phyloP scores from a whole-genome alignment of 2,797 vertebrate species.

The Pristis pectinata region DNA sequence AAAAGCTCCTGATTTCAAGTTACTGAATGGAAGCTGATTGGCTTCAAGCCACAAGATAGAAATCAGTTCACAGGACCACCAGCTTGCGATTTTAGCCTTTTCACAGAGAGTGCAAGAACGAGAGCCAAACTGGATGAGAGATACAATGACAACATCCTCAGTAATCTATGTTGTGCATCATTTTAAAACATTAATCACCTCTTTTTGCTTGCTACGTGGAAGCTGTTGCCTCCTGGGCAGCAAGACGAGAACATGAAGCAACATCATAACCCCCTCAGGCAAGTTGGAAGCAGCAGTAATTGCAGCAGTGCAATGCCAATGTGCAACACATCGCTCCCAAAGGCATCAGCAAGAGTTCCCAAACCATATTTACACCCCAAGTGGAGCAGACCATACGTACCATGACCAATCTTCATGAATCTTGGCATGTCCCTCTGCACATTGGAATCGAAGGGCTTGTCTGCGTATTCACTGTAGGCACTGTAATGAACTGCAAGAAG shows the following conservation, averaged over 20 bases:
- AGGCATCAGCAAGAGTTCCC: not conserved
- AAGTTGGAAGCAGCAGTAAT: not conserved
- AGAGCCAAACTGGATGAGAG: not conserved
- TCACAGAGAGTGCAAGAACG: no score
- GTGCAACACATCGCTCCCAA: not conserved
- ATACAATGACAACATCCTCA: not conserved
- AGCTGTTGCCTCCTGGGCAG: not conserved
- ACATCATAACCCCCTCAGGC: not conserved
- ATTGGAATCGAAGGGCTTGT: constrained; percentile 74
- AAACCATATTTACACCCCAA: not conserved
- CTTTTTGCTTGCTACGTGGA: not conserved
- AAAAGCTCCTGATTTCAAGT: no score
- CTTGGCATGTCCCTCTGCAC: constrained; percentile 53
- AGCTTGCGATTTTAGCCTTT: not conserved
- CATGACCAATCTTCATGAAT: constrained; percentile 84
- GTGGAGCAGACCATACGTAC: constrained; percentile 51
- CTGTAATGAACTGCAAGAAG: constrained; percentile 71
- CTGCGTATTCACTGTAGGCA: constrained; percentile 72
- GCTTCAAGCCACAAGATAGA: no score
- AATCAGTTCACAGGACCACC: no score
- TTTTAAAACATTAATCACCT: not conserved
- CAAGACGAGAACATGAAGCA: not conserved
- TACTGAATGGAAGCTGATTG: no score
- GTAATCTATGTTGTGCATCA: not conserved
- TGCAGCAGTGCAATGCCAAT: not conserved